Conservation (phyloP, 2,888 invertebrate genomes). For the Petrophora chlorosata region DNA sequence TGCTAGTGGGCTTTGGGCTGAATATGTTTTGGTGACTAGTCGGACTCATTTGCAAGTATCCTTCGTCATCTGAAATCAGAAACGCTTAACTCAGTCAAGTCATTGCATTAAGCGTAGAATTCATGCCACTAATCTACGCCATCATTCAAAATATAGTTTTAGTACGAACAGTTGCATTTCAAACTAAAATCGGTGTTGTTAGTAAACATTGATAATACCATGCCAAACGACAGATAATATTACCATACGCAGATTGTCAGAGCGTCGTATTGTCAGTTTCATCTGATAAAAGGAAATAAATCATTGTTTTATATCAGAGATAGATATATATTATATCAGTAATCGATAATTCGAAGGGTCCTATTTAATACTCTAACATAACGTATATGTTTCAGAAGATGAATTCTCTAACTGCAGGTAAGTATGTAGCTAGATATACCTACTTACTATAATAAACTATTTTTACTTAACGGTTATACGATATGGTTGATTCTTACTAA, state of each 20-base stretch:
- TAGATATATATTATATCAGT: no score
- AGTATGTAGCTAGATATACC: no score
- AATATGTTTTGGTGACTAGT: conserved; percentile 72
- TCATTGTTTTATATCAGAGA: neutral
- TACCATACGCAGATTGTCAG: conserved; percentile 54
- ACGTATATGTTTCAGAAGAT: no score
- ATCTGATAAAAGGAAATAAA: conserved; percentile 61
- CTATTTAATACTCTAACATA: no score
- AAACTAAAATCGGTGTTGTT: conserved; percentile 39
- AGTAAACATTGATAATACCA: conserved; percentile 43
- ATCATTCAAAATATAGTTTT: conserved; percentile 4
- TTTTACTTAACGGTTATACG: no score
- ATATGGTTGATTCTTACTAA: no score
- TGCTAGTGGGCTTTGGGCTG: conserved; percentile 77
- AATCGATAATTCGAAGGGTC: no score
- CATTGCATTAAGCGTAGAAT: neutral
- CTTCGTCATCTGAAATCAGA: conserved; percentile 71
- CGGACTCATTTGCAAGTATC: conserved; percentile 86
- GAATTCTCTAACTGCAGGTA: no score
- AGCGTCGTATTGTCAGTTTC: conserved; percentile 60
- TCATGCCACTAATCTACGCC: conserved; percentile 12
- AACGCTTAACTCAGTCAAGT: neutral
- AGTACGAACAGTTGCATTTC: conserved; percentile 24
- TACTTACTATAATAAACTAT: no score
- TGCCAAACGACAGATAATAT: conserved; percentile 47